A percentile compares a stretch with the other conserved stretches of the same genome.
These are phyloP conservation scores for Thryonomys swinderianus DNA, from an alignment of 2,113 vertebrate genomes.

Conservation along the genomic window DNA sequence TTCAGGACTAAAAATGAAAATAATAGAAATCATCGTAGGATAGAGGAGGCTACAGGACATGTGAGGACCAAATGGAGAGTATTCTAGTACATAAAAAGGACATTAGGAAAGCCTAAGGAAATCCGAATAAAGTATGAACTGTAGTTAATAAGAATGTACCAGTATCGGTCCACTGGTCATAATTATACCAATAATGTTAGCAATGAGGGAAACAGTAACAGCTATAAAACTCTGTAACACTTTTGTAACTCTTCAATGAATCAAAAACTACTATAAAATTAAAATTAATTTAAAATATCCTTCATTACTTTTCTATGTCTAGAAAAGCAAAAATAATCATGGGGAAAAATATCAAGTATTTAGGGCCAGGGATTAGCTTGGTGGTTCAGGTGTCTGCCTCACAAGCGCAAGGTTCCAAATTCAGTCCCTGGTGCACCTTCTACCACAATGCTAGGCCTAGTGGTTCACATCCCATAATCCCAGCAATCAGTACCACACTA, in stretches of 20 bases:
- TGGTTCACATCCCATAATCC: too few species aligned
- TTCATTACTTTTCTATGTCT: background rate
- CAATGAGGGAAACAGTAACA: accelerated
- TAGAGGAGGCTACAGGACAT: background rate
- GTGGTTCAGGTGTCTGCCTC: too few species aligned
- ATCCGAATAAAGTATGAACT: background rate
- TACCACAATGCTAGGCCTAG: too few species aligned
- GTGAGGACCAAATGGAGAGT: background rate
- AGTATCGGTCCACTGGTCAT: background rate
- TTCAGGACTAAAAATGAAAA: background rate
- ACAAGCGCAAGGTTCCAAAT: too few species aligned
- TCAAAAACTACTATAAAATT: background rate
- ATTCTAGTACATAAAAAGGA: background rate
- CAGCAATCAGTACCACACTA: too few species aligned
- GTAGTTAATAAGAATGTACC: background rate
- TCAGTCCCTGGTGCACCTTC: too few species aligned
- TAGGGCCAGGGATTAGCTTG: too few species aligned
- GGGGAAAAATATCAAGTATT: too few species aligned
- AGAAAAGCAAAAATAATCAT: background rate
- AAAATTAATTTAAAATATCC: background rate
- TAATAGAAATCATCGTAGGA: background rate
- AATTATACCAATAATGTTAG: background rate
- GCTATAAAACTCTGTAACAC: background rate
- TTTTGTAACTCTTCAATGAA: slow-evolving; percentile 17
- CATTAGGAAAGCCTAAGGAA: background rate